Evolutionary conservation across 23 tunicate genomes (phyloP).

Genomic region (Ascidia mentula): DNA sequence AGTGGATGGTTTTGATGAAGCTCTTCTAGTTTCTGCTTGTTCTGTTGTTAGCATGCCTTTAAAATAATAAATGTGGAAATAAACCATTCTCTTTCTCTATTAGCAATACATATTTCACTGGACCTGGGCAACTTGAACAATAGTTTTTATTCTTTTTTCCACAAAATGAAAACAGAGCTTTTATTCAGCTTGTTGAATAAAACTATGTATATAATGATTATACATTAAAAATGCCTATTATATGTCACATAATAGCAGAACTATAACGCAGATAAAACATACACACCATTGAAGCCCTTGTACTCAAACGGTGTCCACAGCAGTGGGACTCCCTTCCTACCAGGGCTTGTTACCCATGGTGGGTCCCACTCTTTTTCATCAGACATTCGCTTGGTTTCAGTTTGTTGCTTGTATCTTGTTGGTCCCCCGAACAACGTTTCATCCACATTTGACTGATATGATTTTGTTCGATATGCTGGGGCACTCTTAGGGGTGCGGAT

Average conservation of each 20-base stretch:
- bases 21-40: neutral
- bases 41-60: conserved; percentile 3
- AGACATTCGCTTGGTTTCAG: conserved; percentile 51
- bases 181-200: too few species aligned
- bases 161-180: too few species aligned
- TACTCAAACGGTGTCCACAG: conserved; percentile 83
- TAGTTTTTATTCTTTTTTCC: too few species aligned
- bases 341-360: conserved; percentile 90
- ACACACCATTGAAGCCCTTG: conserved; percentile 46
- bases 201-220: too few species aligned
- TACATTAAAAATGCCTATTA: too few species aligned
- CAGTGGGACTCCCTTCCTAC: conserved; percentile 71
- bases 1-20: conserved; percentile 44
- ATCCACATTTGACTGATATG: conserved; percentile 71
- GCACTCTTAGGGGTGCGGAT: conserved; percentile 28
- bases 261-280: too few species aligned
- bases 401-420: conserved; percentile 58
- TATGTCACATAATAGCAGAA: too few species aligned
- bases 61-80: too few species aligned
- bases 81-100: too few species aligned
- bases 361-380: conserved; percentile 89
- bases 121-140: too few species aligned
- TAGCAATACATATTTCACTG: too few species aligned
- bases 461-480: conserved; percentile 58
- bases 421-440: conserved; percentile 93